Evolutionary conservation across 2,888 invertebrate species (phyloP).

Genomic region (Ctenicera cuprea): DNA sequence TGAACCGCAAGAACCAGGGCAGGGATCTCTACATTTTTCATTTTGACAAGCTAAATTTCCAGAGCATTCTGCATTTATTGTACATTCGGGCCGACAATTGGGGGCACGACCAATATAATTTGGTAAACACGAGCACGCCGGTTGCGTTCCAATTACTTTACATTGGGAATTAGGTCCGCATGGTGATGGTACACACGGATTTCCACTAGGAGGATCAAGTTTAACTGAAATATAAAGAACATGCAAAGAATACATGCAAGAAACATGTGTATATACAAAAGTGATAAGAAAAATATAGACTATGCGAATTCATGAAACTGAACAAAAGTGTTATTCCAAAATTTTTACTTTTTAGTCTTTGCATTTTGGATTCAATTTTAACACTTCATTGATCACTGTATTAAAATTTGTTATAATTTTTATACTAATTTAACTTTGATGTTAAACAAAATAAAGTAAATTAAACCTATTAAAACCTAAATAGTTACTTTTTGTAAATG

Average conservation of each 20-base stretch:
- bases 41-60: slow-evolving; percentile 86
- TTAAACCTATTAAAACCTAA: too few species aligned
- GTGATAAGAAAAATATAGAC: slow-evolving; percentile 16
- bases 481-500: too few species aligned
- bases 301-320: too few species aligned
- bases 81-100: slow-evolving; percentile 81
- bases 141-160: slow-evolving; percentile 75
- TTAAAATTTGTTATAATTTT: too few species aligned
- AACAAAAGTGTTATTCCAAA: too few species aligned
- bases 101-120: slow-evolving; percentile 79
- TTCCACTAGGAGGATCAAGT: slow-evolving; percentile 67
- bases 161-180: slow-evolving; percentile 80
- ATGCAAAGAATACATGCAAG: slow-evolving; percentile 59
- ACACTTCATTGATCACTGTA: too few species aligned
- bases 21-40: slow-evolving; percentile 87
- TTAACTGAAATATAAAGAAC: slow-evolving; percentile 68
- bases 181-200: slow-evolving; percentile 80
- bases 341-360: too few species aligned
- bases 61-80: slow-evolving; percentile 84
- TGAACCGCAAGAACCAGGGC: slow-evolving; percentile 85
- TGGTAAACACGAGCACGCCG: slow-evolving; percentile 77
- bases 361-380: too few species aligned
- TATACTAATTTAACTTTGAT: too few species aligned
- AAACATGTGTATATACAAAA: slow-evolving; percentile 47
- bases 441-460: too few species aligned